Evolutionary conservation across 1,140 invertebrate genomes (phyloP).

Genomic region (Saccostrea echinata): DNA sequence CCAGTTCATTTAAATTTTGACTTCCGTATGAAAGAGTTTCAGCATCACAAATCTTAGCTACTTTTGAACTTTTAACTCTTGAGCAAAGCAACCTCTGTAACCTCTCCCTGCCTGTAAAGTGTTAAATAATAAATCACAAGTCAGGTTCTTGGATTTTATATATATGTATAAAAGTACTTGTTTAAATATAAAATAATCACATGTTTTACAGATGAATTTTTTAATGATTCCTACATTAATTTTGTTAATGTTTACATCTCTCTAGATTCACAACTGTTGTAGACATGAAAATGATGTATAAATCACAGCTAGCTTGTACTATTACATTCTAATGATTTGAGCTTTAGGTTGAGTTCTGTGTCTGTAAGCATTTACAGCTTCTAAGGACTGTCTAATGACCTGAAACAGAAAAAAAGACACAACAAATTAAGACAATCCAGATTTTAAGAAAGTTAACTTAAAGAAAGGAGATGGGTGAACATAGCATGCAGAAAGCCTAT

Average conservation of each 20-base stretch:
- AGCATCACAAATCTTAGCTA: too few relatives aligned
- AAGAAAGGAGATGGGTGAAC: too few relatives aligned
- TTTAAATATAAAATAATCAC: background rate
- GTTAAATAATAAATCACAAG: background rate
- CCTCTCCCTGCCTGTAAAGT: too few relatives aligned
- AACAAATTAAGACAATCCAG: background rate
- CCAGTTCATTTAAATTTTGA: too few relatives aligned
- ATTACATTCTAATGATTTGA: constrained; percentile 67
- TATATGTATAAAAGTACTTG: background rate
- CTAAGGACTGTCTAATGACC: constrained; percentile 63
- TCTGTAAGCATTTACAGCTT: constrained; percentile 62
- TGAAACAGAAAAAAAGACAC: constrained; percentile 43
- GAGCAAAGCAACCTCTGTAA: too few relatives aligned
- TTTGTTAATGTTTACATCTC: too few relatives aligned
- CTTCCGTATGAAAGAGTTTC: too few relatives aligned
- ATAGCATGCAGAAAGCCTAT: too few relatives aligned
- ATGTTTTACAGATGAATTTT: background rate
- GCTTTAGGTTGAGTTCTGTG: constrained; percentile 36
- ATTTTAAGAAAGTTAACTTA: too few relatives aligned
- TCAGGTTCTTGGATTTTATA: background rate
- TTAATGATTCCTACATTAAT: too few relatives aligned
- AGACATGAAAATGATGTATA: background rate
- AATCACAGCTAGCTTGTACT: background rate
- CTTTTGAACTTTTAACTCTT: too few relatives aligned
- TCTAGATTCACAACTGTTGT: too few relatives aligned